Evolutionary conservation across 2,888 invertebrate genomes (phyloP).

Genomic region (Lydus trimaculatus): DNA sequence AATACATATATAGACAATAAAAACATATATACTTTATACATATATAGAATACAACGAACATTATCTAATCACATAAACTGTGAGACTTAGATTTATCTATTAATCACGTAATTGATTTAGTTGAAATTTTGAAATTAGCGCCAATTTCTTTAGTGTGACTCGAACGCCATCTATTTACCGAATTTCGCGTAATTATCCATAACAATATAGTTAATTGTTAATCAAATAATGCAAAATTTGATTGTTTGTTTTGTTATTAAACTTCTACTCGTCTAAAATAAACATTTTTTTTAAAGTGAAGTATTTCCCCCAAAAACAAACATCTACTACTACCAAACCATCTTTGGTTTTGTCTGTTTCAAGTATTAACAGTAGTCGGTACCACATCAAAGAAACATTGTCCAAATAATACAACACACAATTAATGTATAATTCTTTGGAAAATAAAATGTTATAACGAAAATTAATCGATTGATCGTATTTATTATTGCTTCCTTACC

Average conservation of each 20-base stretch:
- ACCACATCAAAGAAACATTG: too few species aligned
- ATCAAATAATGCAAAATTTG: not conserved
- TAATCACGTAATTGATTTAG: too few species aligned
- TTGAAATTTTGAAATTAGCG: not conserved
- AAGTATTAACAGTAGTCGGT: too few species aligned
- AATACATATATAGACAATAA: not conserved
- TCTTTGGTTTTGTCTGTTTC: conserved; percentile 19
- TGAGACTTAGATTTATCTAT: not conserved
- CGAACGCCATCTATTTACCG: too few species aligned
- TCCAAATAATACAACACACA: too few species aligned
- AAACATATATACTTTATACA: too few species aligned
- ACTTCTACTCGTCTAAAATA: not conserved
- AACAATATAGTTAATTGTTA: not conserved
- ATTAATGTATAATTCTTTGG: too few species aligned
- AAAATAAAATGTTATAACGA: too few species aligned
- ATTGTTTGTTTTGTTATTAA: not conserved
- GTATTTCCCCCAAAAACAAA: not conserved
- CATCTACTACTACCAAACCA: conserved; percentile 51
- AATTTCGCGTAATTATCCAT: too few species aligned
- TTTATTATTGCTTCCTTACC: too few species aligned
- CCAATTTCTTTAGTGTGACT: not conserved
- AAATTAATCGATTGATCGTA: too few species aligned
- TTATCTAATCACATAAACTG: not conserved
- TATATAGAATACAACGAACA: not conserved
- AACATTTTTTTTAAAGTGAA: not conserved